Evolutionary conservation across 2,113 vertebrate species (phyloP), one percentile per base, ranked within the genome.

Genomic region (Hepsetus odoe): DNA sequence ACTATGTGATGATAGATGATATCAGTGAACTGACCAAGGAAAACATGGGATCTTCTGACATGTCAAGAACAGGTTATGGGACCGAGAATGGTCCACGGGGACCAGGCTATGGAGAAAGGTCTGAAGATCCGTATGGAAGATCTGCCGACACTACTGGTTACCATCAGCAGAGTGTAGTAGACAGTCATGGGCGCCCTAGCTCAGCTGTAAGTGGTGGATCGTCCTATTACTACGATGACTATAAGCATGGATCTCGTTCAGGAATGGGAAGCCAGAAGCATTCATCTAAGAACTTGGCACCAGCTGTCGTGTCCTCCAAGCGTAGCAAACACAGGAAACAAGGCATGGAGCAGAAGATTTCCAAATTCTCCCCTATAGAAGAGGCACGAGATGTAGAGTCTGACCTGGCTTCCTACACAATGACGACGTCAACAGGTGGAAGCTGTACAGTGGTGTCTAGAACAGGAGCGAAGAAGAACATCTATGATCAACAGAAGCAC

Each of bases 1-100:
- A 99, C 89, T 99, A 99, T 0, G 97, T 99, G 53, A 97, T 99
- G 97, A 99, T 99, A 0, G 97, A 99, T 9, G 98, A 99, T 86
- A 99, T 99, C 87, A 99, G 96, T 1, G 97, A 99, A 86, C 90
- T 99, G 80, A 99, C 97, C 70, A 99, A 99, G 91, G 96, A 97
- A 55, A 97, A 92, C 81, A 79, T 93, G 0, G 86, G 85, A 53
- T 87, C 79, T 0, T 83, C 86, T 5, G 94, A 96, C 0, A 90
- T 90, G 65, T 64, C 79, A 62, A 93, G 94, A 74, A 90, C 93
- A 71, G 88, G 93, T 11, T 95, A 96, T 13, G 85, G 90, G 40
- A 95, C 81, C 67, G 92, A 95, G 30, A 85, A 92, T 0, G 95
- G 91, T 10, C 86, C 95, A 18, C 90, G 93, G 84, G 92, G 94